A percentile compares a stretch with the other conserved stretches of the same genome.
Evolutionary conservation across 2,797 vertebrate genomes (phyloP).

Genomic region (Cossypha dichroa): DNA sequence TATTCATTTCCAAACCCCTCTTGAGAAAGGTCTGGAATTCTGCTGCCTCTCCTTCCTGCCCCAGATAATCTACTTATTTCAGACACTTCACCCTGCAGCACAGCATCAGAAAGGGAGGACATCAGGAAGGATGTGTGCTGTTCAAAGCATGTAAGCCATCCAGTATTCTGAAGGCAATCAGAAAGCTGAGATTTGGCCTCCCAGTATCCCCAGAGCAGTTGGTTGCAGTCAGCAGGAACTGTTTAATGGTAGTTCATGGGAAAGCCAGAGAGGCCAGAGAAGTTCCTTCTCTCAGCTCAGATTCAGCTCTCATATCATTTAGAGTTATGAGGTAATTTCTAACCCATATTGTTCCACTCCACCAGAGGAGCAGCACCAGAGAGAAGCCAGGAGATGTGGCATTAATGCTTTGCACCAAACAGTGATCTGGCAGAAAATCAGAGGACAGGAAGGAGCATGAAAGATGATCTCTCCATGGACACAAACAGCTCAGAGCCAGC

Average conservation of each 20-base stretch:
- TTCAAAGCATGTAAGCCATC: neutral
- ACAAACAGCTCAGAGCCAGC: neutral
- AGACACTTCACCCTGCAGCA: neutral
- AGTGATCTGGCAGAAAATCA: neutral
- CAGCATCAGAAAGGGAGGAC: neutral
- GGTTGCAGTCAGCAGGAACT: neutral
- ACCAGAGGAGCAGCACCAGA: neutral
- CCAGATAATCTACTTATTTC: neutral
- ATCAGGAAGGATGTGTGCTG: neutral
- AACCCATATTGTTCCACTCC: neutral
- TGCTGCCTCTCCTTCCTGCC: neutral
- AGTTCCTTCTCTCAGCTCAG: neutral
- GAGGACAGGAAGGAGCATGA: neutral
- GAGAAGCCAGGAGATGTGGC: neutral
- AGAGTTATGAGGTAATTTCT: neutral
- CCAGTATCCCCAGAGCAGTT: neutral
- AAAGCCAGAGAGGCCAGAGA: neutral
- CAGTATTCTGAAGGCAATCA: neutral
- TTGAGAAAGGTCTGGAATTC: neutral
- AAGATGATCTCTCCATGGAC: neutral
- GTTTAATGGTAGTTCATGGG: neutral
- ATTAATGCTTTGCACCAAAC: neutral
- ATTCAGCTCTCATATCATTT: neutral
- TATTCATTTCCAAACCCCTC: neutral
- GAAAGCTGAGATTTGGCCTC: neutral